Conservation (phyloP, 2,113 vertebrate genomes). For the Erinaceus europaeus region DNA sequence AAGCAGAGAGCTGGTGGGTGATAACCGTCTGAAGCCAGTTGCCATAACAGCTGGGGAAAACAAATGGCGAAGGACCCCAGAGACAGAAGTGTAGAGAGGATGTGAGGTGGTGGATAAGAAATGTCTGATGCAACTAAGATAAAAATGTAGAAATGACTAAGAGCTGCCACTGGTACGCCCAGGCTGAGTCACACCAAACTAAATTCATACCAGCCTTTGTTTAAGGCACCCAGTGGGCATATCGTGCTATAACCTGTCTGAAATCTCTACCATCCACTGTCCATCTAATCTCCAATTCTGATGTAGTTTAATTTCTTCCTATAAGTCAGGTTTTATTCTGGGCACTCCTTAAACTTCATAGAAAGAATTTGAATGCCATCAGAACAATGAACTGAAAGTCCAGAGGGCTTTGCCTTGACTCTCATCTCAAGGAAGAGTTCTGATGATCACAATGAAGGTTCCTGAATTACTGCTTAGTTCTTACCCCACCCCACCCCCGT, state of each 20-base stretch:
- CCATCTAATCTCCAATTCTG: not conserved
- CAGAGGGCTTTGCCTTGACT: not conserved
- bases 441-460: not conserved
- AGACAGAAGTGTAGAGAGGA: not conserved
- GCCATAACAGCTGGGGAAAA: conserved; percentile 19
- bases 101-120: not conserved
- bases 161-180: not conserved
- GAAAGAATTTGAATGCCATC: not conserved
- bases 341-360: not conserved
- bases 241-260: not conserved
- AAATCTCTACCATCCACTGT: not conserved
- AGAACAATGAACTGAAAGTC: not conserved
- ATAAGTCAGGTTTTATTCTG: not conserved
- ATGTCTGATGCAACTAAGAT: not conserved
- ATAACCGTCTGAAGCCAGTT: not conserved
- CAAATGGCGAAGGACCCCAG: not conserved
- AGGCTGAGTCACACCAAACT: not conserved
- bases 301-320: not conserved
- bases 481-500: not conserved
- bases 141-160: conserved; percentile 11
- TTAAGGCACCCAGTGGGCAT: not conserved
- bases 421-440: not conserved
- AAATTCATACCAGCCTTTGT: not conserved
- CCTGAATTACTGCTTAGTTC: not conserved
- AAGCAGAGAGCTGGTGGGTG: not conserved